Evolutionary conservation across 2,888 invertebrate species (phyloP).

Genomic region (Sabatieria punctata): DNA sequence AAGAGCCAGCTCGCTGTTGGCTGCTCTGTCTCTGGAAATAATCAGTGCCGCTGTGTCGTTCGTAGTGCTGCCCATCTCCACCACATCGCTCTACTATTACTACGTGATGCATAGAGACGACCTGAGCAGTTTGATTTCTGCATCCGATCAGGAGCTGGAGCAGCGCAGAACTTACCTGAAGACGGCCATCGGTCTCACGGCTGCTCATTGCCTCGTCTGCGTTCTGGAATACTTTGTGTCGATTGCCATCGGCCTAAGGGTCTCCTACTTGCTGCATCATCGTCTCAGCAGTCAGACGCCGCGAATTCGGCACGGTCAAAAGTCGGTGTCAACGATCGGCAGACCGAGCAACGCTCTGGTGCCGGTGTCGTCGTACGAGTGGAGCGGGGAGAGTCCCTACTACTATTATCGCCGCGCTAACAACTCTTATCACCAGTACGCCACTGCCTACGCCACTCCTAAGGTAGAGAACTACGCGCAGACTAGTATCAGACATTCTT

Average conservation of each 20-base stretch:
- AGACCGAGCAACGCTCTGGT: background rate
- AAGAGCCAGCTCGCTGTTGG: constrained; percentile 13
- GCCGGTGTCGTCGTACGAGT: background rate
- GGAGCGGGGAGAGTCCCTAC: background rate
- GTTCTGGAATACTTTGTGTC: background rate
- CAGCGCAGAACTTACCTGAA: too few relatives aligned
- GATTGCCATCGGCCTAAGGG: background rate
- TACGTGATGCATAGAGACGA: too few relatives aligned
- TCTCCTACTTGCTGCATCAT: background rate
- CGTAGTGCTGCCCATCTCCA: constrained; percentile 22
- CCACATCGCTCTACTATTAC: constrained; percentile 28
- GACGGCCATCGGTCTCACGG: background rate
- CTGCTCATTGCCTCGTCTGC: background rate
- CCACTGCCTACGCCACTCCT: too few relatives aligned
- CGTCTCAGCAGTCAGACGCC: too few relatives aligned
- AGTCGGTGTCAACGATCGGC: background rate
- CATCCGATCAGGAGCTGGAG: too few relatives aligned
- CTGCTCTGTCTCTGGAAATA: constrained; percentile 21
- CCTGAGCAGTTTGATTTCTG: too few relatives aligned
- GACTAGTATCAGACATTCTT: constrained; percentile 6
- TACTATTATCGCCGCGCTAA: background rate
- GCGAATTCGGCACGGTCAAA: background rate
- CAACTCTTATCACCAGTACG: background rate
- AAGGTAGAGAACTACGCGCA: constrained; percentile 2
- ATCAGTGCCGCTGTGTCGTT: constrained; percentile 23